Percentiles rank a stretch among this genome's conserved stretches.
phyloP scores from a whole-genome alignment of 1,140 invertebrate species.

The Magallana gigas region DNA sequence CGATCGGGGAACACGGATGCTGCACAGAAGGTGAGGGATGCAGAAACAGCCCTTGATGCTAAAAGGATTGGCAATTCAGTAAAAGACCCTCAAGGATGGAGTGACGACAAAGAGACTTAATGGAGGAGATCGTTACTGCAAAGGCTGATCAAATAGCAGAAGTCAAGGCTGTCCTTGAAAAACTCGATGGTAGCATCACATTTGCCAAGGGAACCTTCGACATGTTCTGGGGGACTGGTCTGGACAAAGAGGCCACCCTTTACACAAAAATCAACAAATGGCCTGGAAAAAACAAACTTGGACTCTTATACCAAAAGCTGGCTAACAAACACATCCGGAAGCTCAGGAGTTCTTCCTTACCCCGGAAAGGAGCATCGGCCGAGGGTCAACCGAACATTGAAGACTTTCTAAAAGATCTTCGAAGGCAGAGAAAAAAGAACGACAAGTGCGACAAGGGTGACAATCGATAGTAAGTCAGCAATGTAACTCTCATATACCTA shows the following conservation, averaged over 20 bases:
- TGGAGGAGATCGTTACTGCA: slow-evolving; percentile 9
- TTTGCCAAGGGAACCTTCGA: background rate
- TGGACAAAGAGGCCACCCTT: background rate
- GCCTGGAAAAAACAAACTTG: background rate
- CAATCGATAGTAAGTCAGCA: too few relatives aligned
- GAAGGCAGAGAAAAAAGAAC: too few relatives aligned
- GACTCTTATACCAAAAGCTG: background rate
- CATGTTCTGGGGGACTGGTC: background rate
- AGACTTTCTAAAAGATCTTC: too few relatives aligned
- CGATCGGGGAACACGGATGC: slow-evolving; percentile 1
- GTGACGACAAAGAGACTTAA: background rate
- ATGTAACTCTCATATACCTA: too few relatives aligned
- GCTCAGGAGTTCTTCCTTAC: too few relatives aligned
- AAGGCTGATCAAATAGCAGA: slow-evolving; percentile 11
- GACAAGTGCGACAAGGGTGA: too few relatives aligned
- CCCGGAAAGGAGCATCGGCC: too few relatives aligned
- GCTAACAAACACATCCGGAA: background rate
- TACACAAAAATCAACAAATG: background rate
- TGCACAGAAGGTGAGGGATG: background rate
- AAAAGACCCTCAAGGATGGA: background rate
- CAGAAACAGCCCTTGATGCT: slow-evolving; percentile 8
- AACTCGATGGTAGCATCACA: too few relatives aligned
- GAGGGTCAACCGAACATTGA: too few relatives aligned
- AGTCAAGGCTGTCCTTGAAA: background rate
- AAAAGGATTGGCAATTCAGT: slow-evolving; percentile 3